Percentiles rank a stretch among this genome's conserved stretches.
These are phyloP conservation scores for Azemiops feae DNA, from an alignment of 2,113 vertebrate genomes.

Conservation along the genomic window DNA sequence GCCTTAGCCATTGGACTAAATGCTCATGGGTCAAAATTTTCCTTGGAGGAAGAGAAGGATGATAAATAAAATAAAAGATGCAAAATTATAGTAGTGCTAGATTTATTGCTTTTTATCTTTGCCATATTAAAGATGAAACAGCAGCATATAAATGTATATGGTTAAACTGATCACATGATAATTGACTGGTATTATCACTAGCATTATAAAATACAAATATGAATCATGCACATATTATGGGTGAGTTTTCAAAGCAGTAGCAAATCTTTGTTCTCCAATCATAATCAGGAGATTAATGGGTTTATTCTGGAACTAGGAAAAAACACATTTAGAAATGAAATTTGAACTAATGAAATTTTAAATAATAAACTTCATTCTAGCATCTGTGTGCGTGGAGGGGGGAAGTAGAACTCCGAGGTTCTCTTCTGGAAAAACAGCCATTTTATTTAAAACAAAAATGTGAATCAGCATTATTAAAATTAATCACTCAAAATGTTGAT, in stretches of 20 bases:
- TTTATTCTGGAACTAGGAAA: not conserved
- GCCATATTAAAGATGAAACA: not conserved
- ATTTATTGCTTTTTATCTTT: not conserved
- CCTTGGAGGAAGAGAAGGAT: not conserved
- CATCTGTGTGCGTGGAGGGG: slow-evolving; percentile 66
- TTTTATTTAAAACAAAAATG: slow-evolving; percentile 79
- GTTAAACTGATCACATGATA: not conserved
- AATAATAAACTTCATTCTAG: slow-evolving; percentile 69
- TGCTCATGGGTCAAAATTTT: not conserved
- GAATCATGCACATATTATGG: not conserved
- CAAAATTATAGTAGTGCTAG: not conserved
- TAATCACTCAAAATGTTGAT: slow-evolving; percentile 58
- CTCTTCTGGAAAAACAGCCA: slow-evolving; percentile 67
- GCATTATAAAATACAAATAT: not conserved
- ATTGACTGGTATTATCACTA: not conserved
- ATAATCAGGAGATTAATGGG: not conserved
- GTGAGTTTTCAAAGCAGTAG: no score
- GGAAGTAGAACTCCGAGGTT: slow-evolving; percentile 75
- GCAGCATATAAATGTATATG: not conserved
- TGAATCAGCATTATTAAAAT: slow-evolving; percentile 77
- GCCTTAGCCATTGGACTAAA: no score
- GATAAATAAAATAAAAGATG: not conserved
- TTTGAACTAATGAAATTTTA: slow-evolving; percentile 71
- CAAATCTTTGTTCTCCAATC: not conserved
- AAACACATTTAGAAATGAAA: slow-evolving; percentile 70